phyloP scores from a whole-genome alignment of 2,888 invertebrate genomes.

The Adelognathus sp. region DNA sequence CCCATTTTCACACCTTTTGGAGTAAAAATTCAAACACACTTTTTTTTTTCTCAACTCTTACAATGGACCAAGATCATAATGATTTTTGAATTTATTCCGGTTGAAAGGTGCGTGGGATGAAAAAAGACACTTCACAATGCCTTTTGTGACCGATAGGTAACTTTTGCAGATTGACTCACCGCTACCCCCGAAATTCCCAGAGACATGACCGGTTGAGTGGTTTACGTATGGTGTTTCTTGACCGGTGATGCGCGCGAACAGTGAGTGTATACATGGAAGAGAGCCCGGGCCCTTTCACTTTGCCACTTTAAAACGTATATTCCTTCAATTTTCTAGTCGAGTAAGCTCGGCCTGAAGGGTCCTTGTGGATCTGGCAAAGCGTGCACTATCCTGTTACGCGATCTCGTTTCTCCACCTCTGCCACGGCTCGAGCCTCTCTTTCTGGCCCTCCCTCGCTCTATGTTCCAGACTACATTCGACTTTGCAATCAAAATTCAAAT shows the following conservation, averaged over 20 bases:
- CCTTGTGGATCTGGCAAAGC: slow-evolving; percentile 80
- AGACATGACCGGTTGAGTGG: not conserved
- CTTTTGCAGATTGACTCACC: not conserved
- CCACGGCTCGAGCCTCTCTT: slow-evolving; percentile 10
- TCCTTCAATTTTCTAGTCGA: slow-evolving; percentile 81
- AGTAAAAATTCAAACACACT: too few relatives aligned
- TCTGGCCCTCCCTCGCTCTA: slow-evolving; percentile 12
- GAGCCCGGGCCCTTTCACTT: slow-evolving; percentile 68
- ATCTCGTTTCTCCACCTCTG: slow-evolving; percentile 73
- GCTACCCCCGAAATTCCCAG: not conserved
- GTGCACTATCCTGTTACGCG: slow-evolving; percentile 81
- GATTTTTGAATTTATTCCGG: not conserved
- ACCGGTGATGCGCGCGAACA: slow-evolving; percentile 49
- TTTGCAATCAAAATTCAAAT: slow-evolving; percentile 81
- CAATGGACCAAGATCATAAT: not conserved
- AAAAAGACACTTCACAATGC: too few relatives aligned
- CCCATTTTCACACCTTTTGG: too few relatives aligned
- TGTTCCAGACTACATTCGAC: slow-evolving; percentile 42
- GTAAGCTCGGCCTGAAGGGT: slow-evolving; percentile 77
- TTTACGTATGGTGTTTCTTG: slow-evolving; percentile 7
- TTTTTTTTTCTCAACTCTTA: too few relatives aligned
- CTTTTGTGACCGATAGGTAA: not conserved
- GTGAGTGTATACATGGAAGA: slow-evolving; percentile 43
- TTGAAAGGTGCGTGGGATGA: too few relatives aligned
- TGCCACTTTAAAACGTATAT: slow-evolving; percentile 78